Conservation (phyloP, 2,888 invertebrate genomes). For the Polydrusus cervinus region DNA sequence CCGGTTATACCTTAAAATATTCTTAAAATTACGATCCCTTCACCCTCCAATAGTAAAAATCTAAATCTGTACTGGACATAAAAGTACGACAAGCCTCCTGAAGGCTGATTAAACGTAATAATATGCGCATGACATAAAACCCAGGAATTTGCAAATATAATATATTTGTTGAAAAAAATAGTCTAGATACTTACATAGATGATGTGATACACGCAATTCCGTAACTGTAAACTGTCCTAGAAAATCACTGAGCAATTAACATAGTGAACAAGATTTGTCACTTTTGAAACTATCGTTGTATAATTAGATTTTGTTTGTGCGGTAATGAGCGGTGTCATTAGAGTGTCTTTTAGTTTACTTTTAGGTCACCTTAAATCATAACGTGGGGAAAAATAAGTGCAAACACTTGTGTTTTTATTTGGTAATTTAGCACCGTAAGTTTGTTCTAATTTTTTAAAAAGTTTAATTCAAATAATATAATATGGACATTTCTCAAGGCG, state of each 20-base stretch:
- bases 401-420: not conserved
- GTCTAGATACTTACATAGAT: too few relatives aligned
- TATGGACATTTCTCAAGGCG: too few relatives aligned
- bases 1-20: too few relatives aligned
- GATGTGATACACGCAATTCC: conserved; percentile 19
- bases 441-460: not conserved
- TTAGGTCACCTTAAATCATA: not conserved
- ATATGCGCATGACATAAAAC: too few relatives aligned
- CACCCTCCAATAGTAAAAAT: too few relatives aligned
- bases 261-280: conserved; percentile 54
- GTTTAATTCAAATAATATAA: too few relatives aligned
- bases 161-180: conserved; percentile 4
- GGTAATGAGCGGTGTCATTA: conserved; percentile 9
- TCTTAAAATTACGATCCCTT: too few relatives aligned
- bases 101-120: too few relatives aligned
- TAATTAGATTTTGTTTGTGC: conserved; percentile 37
- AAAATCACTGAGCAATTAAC: conserved; percentile 41
- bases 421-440: not conserved
- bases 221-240: conserved; percentile 47
- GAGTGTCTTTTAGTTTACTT: conserved; percentile 1
- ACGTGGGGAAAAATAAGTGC: not conserved
- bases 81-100: too few relatives aligned
- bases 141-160: not conserved
- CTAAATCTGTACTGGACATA: too few relatives aligned
- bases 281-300: conserved; percentile 46